Conservation (phyloP, 2,113 vertebrate species). For the Seriola aureovittata region DNA sequence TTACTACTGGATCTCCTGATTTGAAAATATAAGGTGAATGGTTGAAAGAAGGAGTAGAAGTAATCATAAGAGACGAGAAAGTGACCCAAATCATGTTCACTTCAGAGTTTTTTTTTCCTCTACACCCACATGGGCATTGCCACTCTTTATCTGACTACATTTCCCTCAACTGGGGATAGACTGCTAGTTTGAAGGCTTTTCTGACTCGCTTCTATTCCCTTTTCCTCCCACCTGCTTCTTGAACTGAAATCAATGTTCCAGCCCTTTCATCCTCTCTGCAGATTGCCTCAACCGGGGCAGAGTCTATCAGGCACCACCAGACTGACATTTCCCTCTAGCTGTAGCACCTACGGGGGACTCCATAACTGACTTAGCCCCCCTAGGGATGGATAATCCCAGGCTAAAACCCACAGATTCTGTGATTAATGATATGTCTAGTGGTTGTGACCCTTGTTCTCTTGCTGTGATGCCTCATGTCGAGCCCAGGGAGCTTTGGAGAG, state of each 20-base stretch:
- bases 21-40: conserved; percentile 25
- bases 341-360: conserved; percentile 62
- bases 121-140: conserved; percentile 29
- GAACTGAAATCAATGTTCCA: conserved; percentile 77
- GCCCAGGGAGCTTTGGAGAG: conserved; percentile 63
- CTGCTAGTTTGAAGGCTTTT: conserved; percentile 59
- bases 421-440: conserved; percentile 80
- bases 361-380: conserved; percentile 60
- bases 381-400: conserved; percentile 72
- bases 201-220: conserved; percentile 46
- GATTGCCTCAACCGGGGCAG: conserved; percentile 59
- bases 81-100: conserved; percentile 34
- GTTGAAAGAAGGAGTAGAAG: conserved; percentile 6
- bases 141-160: conserved; percentile 59
- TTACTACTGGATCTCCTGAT: neutral
- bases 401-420: conserved; percentile 74
- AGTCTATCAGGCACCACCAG: conserved; percentile 71
- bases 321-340: conserved; percentile 70
- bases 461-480: conserved; percentile 65
- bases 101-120: neutral
- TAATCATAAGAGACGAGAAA: neutral
- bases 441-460: conserved; percentile 76
- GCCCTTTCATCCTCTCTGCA: conserved; percentile 72
- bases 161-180: conserved; percentile 46
- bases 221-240: conserved; percentile 69